phyloP scores from a whole-genome alignment of 1,140 invertebrate species.

The Drosophila ohnishii region DNA sequence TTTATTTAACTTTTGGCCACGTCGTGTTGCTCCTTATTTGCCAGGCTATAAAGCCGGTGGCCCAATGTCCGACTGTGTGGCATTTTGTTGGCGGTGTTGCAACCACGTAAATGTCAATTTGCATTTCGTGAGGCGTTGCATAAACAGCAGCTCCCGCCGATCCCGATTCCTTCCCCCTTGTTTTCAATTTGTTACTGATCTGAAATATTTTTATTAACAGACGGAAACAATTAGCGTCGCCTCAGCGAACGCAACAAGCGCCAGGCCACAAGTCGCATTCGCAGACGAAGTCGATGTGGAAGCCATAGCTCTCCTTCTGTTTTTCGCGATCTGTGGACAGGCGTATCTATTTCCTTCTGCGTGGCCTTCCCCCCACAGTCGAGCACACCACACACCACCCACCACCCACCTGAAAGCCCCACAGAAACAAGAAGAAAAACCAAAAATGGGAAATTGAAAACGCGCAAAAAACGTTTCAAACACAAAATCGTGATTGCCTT shows the following conservation, averaged over 20 bases:
- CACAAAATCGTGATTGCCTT: constrained; percentile 79
- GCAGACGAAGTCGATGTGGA: constrained; percentile 13
- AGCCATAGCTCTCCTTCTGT: constrained; percentile 38
- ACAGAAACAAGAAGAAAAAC: constrained; percentile 29
- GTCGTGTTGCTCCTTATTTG: constrained; percentile 79
- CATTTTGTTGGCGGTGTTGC: constrained; percentile 67
- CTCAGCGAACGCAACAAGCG: constrained; percentile 48
- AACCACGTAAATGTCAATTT: constrained; percentile 82
- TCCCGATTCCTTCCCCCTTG: constrained; percentile 46
- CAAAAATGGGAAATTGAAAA: constrained; percentile 74
- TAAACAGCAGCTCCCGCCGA: constrained; percentile 59
- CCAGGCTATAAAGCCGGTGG: constrained; percentile 49
- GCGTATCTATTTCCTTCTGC: constrained; percentile 48
- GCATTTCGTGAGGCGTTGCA: constrained; percentile 80
- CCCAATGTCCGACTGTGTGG: constrained; percentile 50
- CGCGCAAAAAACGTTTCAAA: constrained; percentile 76
- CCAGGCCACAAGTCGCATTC: constrained; percentile 27
- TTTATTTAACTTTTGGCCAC: constrained; percentile 40
- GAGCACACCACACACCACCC: background rate
- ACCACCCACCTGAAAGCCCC: constrained; percentile 11
- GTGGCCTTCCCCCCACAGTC: constrained; percentile 57
- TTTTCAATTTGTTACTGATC: constrained; percentile 78
- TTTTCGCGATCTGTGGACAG: constrained; percentile 35
- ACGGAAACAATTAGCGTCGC: constrained; percentile 80
- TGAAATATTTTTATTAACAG: constrained; percentile 82